These are phyloP conservation scores for Caenorhabditis latens DNA, from an alignment of 1,140 invertebrate genomes.

Conservation along the genomic window DNA sequence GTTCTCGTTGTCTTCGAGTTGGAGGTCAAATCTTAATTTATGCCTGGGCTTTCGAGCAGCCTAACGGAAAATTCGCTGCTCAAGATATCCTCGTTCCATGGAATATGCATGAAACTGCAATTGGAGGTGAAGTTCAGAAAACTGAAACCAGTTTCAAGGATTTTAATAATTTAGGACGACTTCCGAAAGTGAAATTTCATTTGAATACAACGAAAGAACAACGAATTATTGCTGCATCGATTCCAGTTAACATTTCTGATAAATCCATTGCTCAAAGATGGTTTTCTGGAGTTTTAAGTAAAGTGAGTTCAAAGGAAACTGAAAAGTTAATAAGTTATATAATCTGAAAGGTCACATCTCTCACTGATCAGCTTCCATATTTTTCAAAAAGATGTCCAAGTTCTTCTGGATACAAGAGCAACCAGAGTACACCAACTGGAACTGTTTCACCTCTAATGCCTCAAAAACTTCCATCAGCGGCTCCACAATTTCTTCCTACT, in stretches of 20 bases:
- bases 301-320: background rate
- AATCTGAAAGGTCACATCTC: background rate
- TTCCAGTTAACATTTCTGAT: constrained; percentile 61
- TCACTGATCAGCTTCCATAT: constrained; percentile 1
- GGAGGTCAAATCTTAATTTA: constrained; percentile 63
- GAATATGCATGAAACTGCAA: constrained; percentile 65
- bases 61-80: constrained; percentile 62
- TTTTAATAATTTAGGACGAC: constrained; percentile 54
- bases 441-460: constrained; percentile 3
- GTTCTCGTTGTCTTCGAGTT: constrained; percentile 54
- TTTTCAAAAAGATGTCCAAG: constrained; percentile 3
- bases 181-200: constrained; percentile 65
- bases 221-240: constrained; percentile 58
- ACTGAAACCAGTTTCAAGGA: background rate
- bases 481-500: constrained; percentile 50
- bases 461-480: constrained; percentile 48
- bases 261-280: constrained; percentile 10
- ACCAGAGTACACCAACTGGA: constrained; percentile 21
- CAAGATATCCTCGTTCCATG: constrained; percentile 67
- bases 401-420: background rate
- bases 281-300: constrained; percentile 50
- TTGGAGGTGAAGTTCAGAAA: constrained; percentile 57
- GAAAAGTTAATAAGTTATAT: no score
- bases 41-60: constrained; percentile 67
- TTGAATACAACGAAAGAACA: constrained; percentile 67